Percentiles rank a stretch among this genome's conserved stretches.
Conservation (phyloP, 2,888 invertebrate genomes). For the Sceliomorpha sp. region DNA sequence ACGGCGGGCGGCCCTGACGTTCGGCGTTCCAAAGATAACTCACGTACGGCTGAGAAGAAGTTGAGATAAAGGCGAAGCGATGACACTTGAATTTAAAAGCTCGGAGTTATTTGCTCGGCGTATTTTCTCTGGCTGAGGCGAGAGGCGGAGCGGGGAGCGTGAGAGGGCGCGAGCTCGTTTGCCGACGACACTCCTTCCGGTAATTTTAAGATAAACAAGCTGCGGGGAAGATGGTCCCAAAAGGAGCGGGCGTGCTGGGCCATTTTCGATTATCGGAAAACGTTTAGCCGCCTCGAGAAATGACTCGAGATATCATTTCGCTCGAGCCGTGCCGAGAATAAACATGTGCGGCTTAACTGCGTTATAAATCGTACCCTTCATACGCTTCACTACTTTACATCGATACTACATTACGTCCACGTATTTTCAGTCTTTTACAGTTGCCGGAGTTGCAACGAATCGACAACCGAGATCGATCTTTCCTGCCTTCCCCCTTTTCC, state of each 20-base stretch:
- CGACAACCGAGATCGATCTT: too few species aligned
- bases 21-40: slow-evolving; percentile 36
- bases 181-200: slow-evolving; percentile 40
- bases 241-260: slow-evolving; percentile 35
- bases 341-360: too few species aligned
- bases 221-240: slow-evolving; percentile 18
- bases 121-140: slow-evolving; percentile 53
- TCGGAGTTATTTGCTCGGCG: slow-evolving; percentile 56
- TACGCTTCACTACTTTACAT: too few species aligned
- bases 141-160: slow-evolving; percentile 39
- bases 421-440: too few species aligned
- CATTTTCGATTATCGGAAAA: slow-evolving; percentile 61
- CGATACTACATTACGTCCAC: too few species aligned
- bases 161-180: slow-evolving; percentile 33
- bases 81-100: slow-evolving; percentile 61
- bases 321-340: slow-evolving; percentile 1
- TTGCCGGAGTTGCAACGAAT: too few species aligned
- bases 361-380: too few species aligned
- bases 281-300: slow-evolving; percentile 51
- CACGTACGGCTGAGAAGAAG: slow-evolving; percentile 40
- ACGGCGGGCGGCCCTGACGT: not conserved
- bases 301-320: slow-evolving; percentile 54
- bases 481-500: too few species aligned
- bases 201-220: slow-evolving; percentile 57
- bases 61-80: slow-evolving; percentile 41